Percentiles rank a stretch among this genome's conserved stretches.
These are phyloP conservation scores for Holocentrus rufus DNA, from an alignment of 2,797 vertebrate genomes.

Conservation along the genomic window DNA sequence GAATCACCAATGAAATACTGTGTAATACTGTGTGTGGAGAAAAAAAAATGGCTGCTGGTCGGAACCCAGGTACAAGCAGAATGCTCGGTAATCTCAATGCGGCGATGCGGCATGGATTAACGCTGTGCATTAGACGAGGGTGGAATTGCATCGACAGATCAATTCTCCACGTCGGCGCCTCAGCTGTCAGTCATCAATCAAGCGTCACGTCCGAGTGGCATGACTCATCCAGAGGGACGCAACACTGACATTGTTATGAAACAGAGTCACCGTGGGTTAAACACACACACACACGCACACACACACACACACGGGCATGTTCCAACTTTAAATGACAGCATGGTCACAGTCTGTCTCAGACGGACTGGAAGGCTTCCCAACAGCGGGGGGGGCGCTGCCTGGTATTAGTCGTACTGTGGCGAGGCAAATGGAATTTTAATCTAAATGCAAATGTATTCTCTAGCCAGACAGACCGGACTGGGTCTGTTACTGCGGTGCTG, in stretches of 20 bases:
- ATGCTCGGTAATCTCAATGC: background rate
- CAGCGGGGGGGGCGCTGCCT: conserved; percentile 40
- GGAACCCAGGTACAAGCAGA: background rate
- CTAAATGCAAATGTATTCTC: conserved; percentile 79
- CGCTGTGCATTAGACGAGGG: background rate
- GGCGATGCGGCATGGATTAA: background rate
- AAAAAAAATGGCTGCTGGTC: background rate
- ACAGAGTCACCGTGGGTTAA: conserved; percentile 14
- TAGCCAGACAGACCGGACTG: conserved; percentile 43
- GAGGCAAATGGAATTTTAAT: conserved; percentile 66
- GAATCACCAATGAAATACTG: too few species aligned
- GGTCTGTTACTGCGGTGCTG: conserved; percentile 22
- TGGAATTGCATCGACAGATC: conserved; percentile 13
- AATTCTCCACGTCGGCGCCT: conserved; percentile 21
- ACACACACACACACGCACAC: conserved; percentile 9
- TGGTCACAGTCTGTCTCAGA: conserved; percentile 53
- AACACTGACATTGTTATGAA: conserved; percentile 34
- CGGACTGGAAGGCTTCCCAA: conserved; percentile 44
- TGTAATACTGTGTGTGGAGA: too few species aligned
- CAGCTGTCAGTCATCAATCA: conserved; percentile 24
- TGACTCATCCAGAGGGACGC: conserved; percentile 38
- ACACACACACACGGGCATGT: background rate
- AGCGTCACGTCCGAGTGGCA: conserved; percentile 6
- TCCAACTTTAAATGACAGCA: conserved; percentile 37
- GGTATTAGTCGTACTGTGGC: conserved; percentile 45